Base-by-base conservation (phyloP, 2,888 invertebrate genomes). In the Erpobdella octoculata region DNA sequence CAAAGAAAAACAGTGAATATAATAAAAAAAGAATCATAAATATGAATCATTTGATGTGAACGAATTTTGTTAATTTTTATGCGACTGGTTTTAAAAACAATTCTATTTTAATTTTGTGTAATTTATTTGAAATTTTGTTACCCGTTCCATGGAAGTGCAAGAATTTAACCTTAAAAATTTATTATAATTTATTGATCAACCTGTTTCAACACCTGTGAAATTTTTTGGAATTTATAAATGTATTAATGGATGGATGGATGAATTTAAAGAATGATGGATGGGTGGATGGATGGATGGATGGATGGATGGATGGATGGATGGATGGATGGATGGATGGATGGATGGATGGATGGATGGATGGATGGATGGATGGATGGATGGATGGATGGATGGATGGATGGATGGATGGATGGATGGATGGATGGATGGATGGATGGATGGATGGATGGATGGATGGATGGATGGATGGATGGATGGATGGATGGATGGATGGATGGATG, bases 261-360 rank as follows among this genome's bases (percentile, higher is more conserved):
- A 9, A 48, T 48, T n/a, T 5, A 48, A 21, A 25, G 48, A 48
- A 21, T 5, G 12, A 6, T 48, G 4, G 48, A 6, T 12, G 48
- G 4, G 41, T 41, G 41, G 41, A 41, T 41, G 41, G 41, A 41
- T 41, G 41, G 41, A 41, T 41, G 41, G 41, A 41, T 18, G 41
- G 15, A 12, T 53, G 48, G 9, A 48, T 48, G 48, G 48, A 48
- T 48, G 48, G 48, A 48, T 48, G 48, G 9, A 6, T 48, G 48
- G 48, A 48, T 48, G 48, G 48, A 48, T 48, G 48, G 48, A 9
- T 48, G 48, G 48, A 48, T 48, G 48, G 48, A 48, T 48, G 48
- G 48, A 48, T 48, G 48, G 48, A 48, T 48, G 48, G 48, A 48
- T 48, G 48, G 48, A 48, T 48, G 48, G 48, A 48, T 48, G 48